Base-by-base conservation (phyloP, 2,888 invertebrate genomes). In the Euzophera pinguis region DNA sequence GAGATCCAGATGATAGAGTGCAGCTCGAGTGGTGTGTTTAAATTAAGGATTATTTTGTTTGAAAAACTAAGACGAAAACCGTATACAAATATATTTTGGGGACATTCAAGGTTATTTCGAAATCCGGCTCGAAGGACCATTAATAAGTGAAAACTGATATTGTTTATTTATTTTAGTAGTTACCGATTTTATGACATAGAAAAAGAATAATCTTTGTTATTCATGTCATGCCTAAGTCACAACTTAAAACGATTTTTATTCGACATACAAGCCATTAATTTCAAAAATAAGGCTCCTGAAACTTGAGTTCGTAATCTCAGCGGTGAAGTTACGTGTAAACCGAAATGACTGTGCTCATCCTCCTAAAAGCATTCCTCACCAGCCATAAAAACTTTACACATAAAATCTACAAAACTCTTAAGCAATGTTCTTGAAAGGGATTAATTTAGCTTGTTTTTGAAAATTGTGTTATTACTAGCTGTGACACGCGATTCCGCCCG, bases 301-400 rank as follows among this genome's bases (percentile, higher is more conserved):
- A 45, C 29, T 5, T 10, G 34, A 34, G 34, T 32, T 45, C n/a
- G 45, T 48, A 38, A 48, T 48, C 47, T 35, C 35, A 37, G 47
- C 12, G 17, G 48, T 39, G 14, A 42, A 41, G 41, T 50, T 42
- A 50, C 41, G 16, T 42, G 17, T 42, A 42, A 50, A 50, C 49
- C 50, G 14, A 17, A 50, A 42, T 32, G 39, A 50, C 50, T 50
- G 29, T 8, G n/a, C 39, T 50, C 14, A 14, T 50, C 14, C 41
- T 12, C 42, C 42, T 50, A 50, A 42, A 50, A 50, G 50, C 50
- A 29, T 50, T 16, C 29, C 39, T 16, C 41, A 29, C 32, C 39
- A 17, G 14, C 42, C 50, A 42, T 50, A 50, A 42, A 50, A 50
- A 50, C 50, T 50, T 50, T 34, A 7, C 6, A n/a, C 41, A 42